Base-by-base conservation (phyloP, 2,888 invertebrate genomes). In the Perizoma flavofasciatum region DNA sequence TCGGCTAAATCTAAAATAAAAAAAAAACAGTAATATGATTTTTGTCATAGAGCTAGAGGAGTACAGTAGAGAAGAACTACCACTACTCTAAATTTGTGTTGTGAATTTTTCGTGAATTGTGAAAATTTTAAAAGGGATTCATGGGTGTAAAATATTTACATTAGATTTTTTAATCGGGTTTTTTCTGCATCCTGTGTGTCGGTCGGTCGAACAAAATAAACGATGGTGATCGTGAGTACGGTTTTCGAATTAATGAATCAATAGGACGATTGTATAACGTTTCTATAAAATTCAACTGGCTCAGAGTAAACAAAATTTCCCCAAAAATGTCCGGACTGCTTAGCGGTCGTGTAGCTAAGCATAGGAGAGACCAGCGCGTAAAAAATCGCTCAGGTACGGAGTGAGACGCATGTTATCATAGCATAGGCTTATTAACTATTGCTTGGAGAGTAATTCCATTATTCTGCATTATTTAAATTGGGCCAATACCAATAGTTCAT, bases 321-420 rank as follows among this genome's bases (percentile, higher is more conserved):
- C 67, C 66, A 63, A 82, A 76, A 77, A 91, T 91, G 91, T 88
- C 90, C 65, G 86, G 86, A 67, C 79, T 89, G 68, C 78, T 88
- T 67, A 79, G 83, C 68, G 89, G 90, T 69, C 87, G 90, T 61
- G 88, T 92, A 66, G 79, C 82, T 69, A 92, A 90, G 73, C 85
- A 78, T 75, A 83, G 81, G 74, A 85, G 83, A 80, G 80, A 79
- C 68, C 83, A 81, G 62, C 85, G 83, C 66, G 77, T 79, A 73
- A 88, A 86, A 79, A 84, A 74, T 69, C 83, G 85, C 72, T 81
- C 88, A 91, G 91, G 91, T 92, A 88, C 79, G 83, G 72, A 72
- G 68, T 71, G 65, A 75, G 69, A 71, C 73, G 85, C 84, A 85
- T 86, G 85, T 79, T 82, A 78, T 71, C 69, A 46, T 64, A 66